phyloP scores from a whole-genome alignment of 2,113 vertebrate species.

The Numida meleagris region DNA sequence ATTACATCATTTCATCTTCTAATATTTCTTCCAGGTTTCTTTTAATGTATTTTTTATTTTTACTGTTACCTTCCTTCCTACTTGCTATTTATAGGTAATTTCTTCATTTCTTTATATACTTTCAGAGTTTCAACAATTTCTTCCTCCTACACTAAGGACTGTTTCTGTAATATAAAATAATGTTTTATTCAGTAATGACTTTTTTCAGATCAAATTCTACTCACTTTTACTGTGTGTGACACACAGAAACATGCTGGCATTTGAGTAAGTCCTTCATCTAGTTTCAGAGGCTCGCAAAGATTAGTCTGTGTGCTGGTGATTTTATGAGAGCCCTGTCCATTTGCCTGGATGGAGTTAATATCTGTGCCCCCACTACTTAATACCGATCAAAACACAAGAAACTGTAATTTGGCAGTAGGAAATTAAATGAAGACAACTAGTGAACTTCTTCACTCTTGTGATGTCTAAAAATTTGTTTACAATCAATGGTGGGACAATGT shows the following conservation, averaged over 20 bases:
- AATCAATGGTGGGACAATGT: not conserved
- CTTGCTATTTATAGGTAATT: not conserved
- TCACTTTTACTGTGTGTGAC: not conserved
- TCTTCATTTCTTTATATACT: not conserved
- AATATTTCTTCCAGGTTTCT: not conserved
- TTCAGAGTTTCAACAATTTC: not conserved
- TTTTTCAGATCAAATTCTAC: not conserved
- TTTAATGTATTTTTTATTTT: not conserved
- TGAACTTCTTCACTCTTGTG: not conserved
- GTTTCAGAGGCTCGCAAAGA: not conserved
- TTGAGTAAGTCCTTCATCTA: not conserved
- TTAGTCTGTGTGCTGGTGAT: not conserved
- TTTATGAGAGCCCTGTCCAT: not conserved
- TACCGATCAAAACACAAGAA: not conserved
- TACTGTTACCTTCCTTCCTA: not conserved
- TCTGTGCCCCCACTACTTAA: not conserved
- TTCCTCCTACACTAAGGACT: not conserved
- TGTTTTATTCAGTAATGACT: not conserved
- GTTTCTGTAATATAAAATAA: not conserved
- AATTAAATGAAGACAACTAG: not conserved
- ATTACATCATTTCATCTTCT: not conserved
- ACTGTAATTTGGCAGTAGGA: not conserved
- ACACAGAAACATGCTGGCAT: not conserved
- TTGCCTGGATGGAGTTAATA: not conserved
- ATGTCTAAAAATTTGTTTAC: not conserved